Conservation (phyloP, 2,797 vertebrate species). For the Coracias cyanogaster region DNA sequence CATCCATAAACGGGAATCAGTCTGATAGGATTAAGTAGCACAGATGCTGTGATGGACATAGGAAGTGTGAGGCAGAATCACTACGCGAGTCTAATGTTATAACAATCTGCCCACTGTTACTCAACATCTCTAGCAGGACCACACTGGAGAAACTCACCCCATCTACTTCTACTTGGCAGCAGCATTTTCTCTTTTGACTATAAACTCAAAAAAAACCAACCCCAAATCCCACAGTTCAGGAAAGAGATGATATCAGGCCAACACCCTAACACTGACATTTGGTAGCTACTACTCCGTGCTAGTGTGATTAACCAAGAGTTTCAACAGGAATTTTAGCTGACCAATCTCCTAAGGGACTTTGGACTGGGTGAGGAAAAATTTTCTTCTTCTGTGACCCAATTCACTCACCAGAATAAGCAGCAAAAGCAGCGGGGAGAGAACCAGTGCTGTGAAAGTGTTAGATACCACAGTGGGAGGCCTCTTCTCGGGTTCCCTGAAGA, state of each 20-base stretch:
- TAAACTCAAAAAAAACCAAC: not conserved
- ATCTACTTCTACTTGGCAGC: not conserved
- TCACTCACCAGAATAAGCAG: slow-evolving; percentile 93
- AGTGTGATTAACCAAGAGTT: not conserved
- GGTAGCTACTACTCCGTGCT: not conserved
- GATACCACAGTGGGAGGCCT: slow-evolving; percentile 95
- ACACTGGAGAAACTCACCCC: not conserved
- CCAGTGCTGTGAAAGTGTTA: slow-evolving; percentile 93
- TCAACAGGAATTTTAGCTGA: not conserved
- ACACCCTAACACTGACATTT: not conserved
- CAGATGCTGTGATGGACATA: not conserved
- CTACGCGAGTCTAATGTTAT: not conserved
- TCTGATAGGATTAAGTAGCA: not conserved
- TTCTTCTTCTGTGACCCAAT: not conserved
- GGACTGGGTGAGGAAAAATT: not conserved
- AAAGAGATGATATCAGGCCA: not conserved
- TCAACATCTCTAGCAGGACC: not conserved
- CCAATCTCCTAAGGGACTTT: not conserved
- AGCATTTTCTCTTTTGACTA: not conserved
- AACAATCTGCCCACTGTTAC: not conserved
- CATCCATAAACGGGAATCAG: not conserved
- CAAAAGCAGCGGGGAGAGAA: slow-evolving; percentile 92
- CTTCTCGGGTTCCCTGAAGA: slow-evolving; percentile 98
- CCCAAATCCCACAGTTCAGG: not conserved
- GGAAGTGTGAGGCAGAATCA: not conserved